Conservation (phyloP, 1,140 invertebrate species). For the Onthophagus taurus region DNA sequence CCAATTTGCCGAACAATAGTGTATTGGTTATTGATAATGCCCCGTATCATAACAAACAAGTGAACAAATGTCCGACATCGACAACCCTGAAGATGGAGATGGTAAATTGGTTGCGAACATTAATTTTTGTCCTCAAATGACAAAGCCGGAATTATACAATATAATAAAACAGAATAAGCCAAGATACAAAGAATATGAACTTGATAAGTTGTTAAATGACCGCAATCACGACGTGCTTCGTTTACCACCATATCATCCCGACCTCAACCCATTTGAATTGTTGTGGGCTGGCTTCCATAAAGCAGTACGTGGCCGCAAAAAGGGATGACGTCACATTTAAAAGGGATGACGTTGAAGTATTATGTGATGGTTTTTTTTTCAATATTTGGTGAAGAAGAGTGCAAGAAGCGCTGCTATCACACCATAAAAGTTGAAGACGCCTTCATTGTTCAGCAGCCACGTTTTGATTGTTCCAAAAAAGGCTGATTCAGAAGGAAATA, state of each 20-base stretch:
- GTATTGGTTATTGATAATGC: constrained; percentile 10
- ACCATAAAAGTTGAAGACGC: too few species aligned
- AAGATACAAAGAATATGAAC: not conserved
- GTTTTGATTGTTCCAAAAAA: too few species aligned
- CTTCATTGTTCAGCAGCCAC: too few species aligned
- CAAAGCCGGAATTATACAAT: constrained; percentile 12
- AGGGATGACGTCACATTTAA: constrained; percentile 22
- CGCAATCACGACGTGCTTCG: constrained; percentile 17
- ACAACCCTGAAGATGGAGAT: constrained; percentile 24
- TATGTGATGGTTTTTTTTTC: too few species aligned
- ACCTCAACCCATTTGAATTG: constrained; percentile 35
- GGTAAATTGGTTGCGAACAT: constrained; percentile 21
- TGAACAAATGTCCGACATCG: constrained; percentile 21
- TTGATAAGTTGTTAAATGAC: constrained; percentile 14
- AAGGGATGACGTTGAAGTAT: constrained; percentile 13
- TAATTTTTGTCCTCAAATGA: not conserved
- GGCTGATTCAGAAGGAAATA: too few species aligned
- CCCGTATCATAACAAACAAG: constrained; percentile 4
- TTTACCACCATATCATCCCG: constrained; percentile 32
- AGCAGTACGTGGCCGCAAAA: constrained; percentile 28
- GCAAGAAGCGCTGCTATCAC: too few species aligned
- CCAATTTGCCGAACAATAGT: constrained; percentile 18
- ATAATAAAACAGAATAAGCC: constrained; percentile 9
- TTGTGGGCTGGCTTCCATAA: constrained; percentile 29
- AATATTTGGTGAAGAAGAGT: too few species aligned